phyloP scores from a whole-genome alignment of 2,888 invertebrate species.

The Cepaea hortensis region DNA sequence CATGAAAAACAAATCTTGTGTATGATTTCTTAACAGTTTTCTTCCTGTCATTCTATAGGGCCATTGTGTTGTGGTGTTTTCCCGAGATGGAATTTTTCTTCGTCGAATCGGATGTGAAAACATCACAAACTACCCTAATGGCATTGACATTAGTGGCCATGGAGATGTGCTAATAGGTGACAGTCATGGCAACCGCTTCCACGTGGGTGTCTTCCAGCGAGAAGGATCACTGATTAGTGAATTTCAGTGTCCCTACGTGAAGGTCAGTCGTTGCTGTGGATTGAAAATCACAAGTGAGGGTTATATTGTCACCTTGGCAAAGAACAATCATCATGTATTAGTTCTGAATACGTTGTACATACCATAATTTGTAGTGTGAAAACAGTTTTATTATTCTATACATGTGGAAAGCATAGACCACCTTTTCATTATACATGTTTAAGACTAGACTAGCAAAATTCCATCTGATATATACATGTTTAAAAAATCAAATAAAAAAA shows the following conservation, averaged over 20 bases:
- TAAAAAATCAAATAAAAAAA: no score
- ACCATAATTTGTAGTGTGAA: constrained; percentile 54
- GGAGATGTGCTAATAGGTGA: constrained; percentile 97
- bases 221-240: constrained; percentile 84
- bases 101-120: constrained; percentile 96
- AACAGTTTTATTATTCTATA: not conserved
- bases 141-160: constrained; percentile 97
- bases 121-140: constrained; percentile 95
- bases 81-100: constrained; percentile 91
- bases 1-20: no score
- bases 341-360: constrained; percentile 82
- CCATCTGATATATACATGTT: no score
- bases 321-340: constrained; percentile 98
- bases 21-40: no score
- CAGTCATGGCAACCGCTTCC: constrained; percentile 97
- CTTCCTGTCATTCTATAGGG: constrained; percentile 78
- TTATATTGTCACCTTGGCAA: constrained; percentile 91
- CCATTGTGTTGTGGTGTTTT: constrained; percentile 93
- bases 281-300: constrained; percentile 97
- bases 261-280: constrained; percentile 98
- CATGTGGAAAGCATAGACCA: not conserved
- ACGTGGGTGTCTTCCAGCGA: constrained; percentile 94
- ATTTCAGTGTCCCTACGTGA: constrained; percentile 97
- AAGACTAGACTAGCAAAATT: no score
- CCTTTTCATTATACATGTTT: not conserved